Evolutionary conservation across 2,888 invertebrate species (phyloP).

Genomic region (Drosophila nigricruria): DNA sequence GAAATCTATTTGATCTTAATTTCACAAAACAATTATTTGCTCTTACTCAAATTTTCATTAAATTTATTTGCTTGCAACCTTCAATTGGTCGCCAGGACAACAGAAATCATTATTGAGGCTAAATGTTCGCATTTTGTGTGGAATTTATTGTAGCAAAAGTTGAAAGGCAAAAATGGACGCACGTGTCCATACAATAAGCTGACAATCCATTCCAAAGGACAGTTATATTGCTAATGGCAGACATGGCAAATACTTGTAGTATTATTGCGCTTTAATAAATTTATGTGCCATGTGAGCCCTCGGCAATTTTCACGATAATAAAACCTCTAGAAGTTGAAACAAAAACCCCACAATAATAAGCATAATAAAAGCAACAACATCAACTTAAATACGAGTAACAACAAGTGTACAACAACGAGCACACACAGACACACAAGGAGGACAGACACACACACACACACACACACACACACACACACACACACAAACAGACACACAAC

Average conservation of each 20-base stretch:
- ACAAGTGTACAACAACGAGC: conserved; percentile 27
- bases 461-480: conserved; percentile 18
- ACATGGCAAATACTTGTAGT: conserved; percentile 40
- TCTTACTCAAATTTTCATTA: not conserved
- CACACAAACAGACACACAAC: conserved; percentile 28
- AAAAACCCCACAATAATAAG: conserved; percentile 68
- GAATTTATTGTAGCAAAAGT: conserved; percentile 1
- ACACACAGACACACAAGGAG: conserved; percentile 18
- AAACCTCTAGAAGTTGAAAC: conserved; percentile 56
- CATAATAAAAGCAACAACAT: conserved; percentile 59
- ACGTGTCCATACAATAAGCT: conserved; percentile 37
- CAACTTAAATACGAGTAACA: conserved; percentile 54
- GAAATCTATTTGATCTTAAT: not conserved
- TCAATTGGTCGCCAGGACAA: conserved; percentile 21
- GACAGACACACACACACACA: conserved; percentile 19
- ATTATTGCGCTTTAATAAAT: conserved; percentile 68
- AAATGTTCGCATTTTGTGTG: not conserved
- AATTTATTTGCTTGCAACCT: not conserved
- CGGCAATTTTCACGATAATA: conserved; percentile 56
- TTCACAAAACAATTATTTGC: not conserved
- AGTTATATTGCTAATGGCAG: conserved; percentile 26
- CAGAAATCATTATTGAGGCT: not conserved
- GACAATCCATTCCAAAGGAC: conserved; percentile 6
- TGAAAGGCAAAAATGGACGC: conserved; percentile 21
- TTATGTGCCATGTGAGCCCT: conserved; percentile 62